Conservation (phyloP, 2,888 invertebrate species). For the Liodrosophila aerea region DNA sequence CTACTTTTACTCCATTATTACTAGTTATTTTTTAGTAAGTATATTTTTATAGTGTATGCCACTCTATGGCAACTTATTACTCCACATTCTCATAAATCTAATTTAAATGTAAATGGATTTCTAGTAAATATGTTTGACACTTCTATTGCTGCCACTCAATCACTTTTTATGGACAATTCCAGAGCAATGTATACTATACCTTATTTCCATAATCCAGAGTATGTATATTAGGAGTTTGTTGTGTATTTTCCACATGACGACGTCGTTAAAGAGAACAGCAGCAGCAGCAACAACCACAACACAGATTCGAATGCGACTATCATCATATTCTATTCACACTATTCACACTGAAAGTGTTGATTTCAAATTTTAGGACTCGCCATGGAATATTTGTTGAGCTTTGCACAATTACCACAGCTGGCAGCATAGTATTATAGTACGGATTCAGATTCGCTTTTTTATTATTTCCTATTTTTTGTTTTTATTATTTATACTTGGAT, state of each 20-base stretch:
- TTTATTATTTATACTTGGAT: conserved; percentile 10
- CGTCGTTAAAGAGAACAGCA: conserved; percentile 40
- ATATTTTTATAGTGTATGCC: no score
- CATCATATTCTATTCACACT: conserved; percentile 67
- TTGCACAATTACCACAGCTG: conserved; percentile 45
- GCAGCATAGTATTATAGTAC: conserved; percentile 14
- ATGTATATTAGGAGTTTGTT: conserved; percentile 81
- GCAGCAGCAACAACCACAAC: conserved; percentile 5
- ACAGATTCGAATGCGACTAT: conserved; percentile 23
- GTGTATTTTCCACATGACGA: conserved; percentile 82
- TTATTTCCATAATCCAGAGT: conserved; percentile 83
- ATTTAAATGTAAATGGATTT: no score
- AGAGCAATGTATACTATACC: conserved; percentile 74
- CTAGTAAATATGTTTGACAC: no score
- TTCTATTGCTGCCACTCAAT: no score
- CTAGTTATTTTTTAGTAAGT: no score
- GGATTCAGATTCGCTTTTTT: conserved; percentile 3
- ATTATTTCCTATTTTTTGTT: conserved; percentile 13
- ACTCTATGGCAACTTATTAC: no score
- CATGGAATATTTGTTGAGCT: conserved; percentile 54
- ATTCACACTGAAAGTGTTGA: conserved; percentile 55
- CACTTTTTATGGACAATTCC: no score
- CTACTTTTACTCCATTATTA: no score
- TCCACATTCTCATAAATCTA: no score
- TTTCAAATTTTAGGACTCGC: conserved; percentile 41